Base-by-base conservation (phyloP, 2,797 vertebrate genomes). In the Neoniphon sammara region DNA sequence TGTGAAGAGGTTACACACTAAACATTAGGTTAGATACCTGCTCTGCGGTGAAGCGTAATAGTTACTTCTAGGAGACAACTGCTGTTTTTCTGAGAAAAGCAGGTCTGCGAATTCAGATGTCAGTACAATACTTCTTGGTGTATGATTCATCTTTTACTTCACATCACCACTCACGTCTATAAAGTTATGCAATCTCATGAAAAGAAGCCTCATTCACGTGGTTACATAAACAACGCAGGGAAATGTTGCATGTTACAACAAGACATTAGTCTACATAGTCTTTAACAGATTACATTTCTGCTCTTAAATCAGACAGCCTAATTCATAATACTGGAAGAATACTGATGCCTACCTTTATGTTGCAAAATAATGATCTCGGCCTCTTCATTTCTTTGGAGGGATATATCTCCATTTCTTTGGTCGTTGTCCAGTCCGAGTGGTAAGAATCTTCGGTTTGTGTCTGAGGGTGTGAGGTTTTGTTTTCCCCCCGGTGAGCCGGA, bases 321-420 rank as follows among this genome's bases (percentile, higher is more conserved):
- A 27, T 27, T 27, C 25, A 27, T 27, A 27, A 27, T 27, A 27
- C 25, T 2, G 25, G 25, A 27, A 27, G 2, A 27, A 52, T 34
- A 17, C 25, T 14, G 63, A n/a, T 5, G 47, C 70, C 50, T 91
- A 95, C 94, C 94, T 95, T 95, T 3, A 95, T 88, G 87, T 82
- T 93, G 85, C 63, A 75, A 80, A 88, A 78, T 2, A 64, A 0
- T 1, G 74, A 69, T 66, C 82, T 75, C 0, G 75, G 44, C 46
- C 65, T 90, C 73, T 78, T 93, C 71, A 79, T 73, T 53, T 75
- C 78, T 83, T 83, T 90, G 34, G 59, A 60, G 27, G 72, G 57
- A 21, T 68, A 74, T 10, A 86, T 44, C 80, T 93, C 91, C 92
- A 93, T 90, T 11, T 25, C 6, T 14, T 23, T 5, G 3, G 49